These are phyloP conservation scores for Anhinga anhinga DNA, from an alignment of 2,113 vertebrate genomes.

Conservation along the genomic window DNA sequence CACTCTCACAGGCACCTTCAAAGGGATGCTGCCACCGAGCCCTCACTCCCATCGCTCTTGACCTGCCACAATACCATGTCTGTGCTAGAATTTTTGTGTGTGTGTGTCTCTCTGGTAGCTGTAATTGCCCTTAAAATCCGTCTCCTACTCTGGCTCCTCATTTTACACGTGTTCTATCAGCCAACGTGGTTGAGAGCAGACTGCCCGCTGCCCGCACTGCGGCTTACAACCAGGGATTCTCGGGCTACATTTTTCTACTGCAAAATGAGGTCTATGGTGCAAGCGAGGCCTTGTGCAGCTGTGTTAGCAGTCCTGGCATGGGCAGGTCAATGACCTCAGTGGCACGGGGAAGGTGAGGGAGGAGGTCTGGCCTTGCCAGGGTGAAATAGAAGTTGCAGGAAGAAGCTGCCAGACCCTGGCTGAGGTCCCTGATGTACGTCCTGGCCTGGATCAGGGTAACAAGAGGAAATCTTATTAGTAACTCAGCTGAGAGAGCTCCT, in stretches of 20 bases:
- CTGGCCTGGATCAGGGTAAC: neutral
- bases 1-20: neutral
- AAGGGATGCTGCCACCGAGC: neutral
- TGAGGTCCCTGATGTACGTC: neutral
- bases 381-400: neutral
- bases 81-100: neutral
- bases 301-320: neutral
- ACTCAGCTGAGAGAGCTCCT: neutral
- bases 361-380: neutral
- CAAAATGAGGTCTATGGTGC: neutral
- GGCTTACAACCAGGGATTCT: neutral
- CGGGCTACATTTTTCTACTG: neutral
- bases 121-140: neutral
- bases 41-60: neutral
- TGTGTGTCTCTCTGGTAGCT: neutral
- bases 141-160: neutral
- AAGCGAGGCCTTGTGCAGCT: accelerated
- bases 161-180: neutral
- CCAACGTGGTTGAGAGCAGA: accelerated
- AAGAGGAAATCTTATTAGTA: neutral
- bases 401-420: neutral
- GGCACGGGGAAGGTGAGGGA: neutral
- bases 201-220: accelerated
- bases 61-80: neutral
- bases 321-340: neutral